Base-by-base conservation (phyloP, 2,888 invertebrate species). In the Apotomis capreana region DNA sequence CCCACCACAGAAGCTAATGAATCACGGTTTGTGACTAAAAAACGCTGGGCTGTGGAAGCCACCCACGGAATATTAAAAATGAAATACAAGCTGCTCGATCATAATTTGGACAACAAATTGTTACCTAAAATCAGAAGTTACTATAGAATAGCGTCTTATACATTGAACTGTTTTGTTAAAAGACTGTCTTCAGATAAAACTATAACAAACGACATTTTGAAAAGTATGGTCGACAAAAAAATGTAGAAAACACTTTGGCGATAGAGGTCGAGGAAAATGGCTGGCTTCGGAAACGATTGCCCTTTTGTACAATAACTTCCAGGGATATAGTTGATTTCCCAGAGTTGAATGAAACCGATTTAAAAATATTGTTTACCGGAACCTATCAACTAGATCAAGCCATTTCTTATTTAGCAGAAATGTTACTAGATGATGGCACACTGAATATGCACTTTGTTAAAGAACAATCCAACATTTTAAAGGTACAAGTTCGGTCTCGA, bases 41-140 rank as follows among this genome's bases (percentile, higher is more conserved):
- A 58, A 58, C 57, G 67, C 49, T 67, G 67, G 67, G 36, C 58
- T 26, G 67, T 67, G 58, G 67, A 67, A 67, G 67, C 67, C n/a
- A 51, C 37, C 8, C 57, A 65, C 8, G 58, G 67, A 40, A 64
- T 64, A 44, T 64, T 64, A 55, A 55, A 64, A 55, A 54, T 55
- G 55, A 64, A 64, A 44, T 55, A 55, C 10, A 64, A 64, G 63
- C 63, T 64, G 40, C 40, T 54, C 6, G 13, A 64, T 40, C 37
- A 64, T 40, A 40, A 59, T 40, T 40, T 64, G 63, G 63, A 64
- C 54, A 54, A 64, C 63, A 64, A 64, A 40, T 44, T 64, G 36
- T 40, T 64, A 54, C 54, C 52, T 40, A 64, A 64, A 64, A 54
- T 64, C 12, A 40, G 63, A 13, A 64, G 63, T 54, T 64, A 54